Conservation (phyloP, 2,797 vertebrate species). For the Rallus crepitans region DNA sequence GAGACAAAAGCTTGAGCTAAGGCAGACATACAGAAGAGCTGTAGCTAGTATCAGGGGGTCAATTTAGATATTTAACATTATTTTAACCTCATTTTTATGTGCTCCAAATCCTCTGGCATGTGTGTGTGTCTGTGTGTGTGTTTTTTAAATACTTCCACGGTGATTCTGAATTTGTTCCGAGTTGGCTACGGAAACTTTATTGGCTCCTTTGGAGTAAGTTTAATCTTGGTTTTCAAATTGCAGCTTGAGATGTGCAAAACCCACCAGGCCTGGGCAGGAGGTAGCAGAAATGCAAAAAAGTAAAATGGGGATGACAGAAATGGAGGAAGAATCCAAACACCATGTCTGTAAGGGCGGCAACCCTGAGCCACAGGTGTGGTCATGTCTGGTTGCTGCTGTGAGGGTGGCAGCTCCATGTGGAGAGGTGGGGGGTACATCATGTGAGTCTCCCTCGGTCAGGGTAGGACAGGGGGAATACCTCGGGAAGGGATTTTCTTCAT, state of each 20-base stretch:
- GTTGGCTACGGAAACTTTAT: background rate
- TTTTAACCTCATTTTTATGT: constrained; percentile 36
- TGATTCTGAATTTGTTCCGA: background rate
- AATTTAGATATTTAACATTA: constrained; percentile 42
- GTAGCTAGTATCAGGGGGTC: constrained; percentile 39
- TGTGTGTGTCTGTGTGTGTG: background rate
- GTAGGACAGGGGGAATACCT: background rate
- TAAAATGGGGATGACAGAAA: background rate
- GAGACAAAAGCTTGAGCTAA: constrained; percentile 19
- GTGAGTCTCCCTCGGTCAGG: background rate
- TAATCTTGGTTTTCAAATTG: background rate
- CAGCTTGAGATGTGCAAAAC: background rate
- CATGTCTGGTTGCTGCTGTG: fast-evolving
- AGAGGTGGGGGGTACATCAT: fast-evolving
- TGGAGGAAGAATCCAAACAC: background rate
- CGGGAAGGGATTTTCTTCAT: background rate
- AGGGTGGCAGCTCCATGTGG: background rate
- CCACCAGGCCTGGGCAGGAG: fast-evolving
- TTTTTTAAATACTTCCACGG: background rate
- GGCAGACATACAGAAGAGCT: background rate
- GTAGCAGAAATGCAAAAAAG: background rate
- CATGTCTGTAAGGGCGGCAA: fast-evolving
- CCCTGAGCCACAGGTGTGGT: background rate
- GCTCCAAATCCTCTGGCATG: background rate
- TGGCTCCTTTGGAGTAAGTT: background rate